Evolutionary conservation across 2,797 vertebrate species (phyloP), one percentile per base, ranked within the genome.

Genomic region (Diplodus puntazzo): DNA sequence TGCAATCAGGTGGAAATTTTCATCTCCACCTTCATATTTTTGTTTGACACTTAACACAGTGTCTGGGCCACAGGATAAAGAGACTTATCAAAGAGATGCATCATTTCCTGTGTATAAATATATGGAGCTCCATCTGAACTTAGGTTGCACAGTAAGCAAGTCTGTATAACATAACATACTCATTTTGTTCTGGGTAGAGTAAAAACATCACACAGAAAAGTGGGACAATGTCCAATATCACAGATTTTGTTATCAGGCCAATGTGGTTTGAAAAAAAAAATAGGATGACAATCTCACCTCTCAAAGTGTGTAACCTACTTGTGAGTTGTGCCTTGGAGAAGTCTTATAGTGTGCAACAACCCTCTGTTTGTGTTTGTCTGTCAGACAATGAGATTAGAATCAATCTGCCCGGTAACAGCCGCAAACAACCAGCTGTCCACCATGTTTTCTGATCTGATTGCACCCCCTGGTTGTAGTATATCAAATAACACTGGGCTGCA

Each of bases 371-470:
- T 73, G 16, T 60, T 18, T 25, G n/a, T 55, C 11, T 50, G 23
- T 74, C 43, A 60, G 11, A 65, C 62, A 30, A 20, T 69, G 67
- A 77, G 69, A 73, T 50, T 74, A 49, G 20, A 75, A 45, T 27
- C 55, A 78, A 21, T 89, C 87, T 91, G 83, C 89, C 87, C 76
- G 72, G 90, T 77, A 89, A 93, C 88, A 86, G 73, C 50, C 58
- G 68, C 59, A 60, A 10, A 53, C 52, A 42, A 23, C 21, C 55
- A 55, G 48, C 1, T 43, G 25, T 16, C 34, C 16, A 27, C 42
- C 4, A 10, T 6, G 43, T 69, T 78, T 60, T 61, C 46, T 91
- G 85, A 71, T 78, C 34, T 10, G n/a, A 68, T 23, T 74, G 78
- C 86, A 4, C 88, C 91, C 91, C 63, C 92, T 92, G 80, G 88